Evolutionary conservation across 2,797 vertebrate genomes (phyloP).

Genomic region (Scleropages formosus): DNA sequence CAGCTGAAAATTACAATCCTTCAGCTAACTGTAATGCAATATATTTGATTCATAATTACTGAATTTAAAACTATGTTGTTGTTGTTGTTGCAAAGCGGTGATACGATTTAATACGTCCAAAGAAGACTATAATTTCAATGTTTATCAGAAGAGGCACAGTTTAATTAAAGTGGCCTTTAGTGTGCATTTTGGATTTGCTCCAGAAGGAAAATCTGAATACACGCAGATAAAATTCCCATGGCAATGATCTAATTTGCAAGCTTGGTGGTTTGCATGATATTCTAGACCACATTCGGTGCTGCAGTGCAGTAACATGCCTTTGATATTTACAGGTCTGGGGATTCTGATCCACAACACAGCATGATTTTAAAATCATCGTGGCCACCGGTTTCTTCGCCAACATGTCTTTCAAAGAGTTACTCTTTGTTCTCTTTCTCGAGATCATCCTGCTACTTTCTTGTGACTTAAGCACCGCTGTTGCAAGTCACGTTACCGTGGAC

Average conservation of each 20-base stretch:
- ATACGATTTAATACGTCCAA: slow-evolving; percentile 22
- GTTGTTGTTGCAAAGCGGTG: background rate
- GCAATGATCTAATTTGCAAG: slow-evolving; percentile 8
- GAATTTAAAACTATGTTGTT: background rate
- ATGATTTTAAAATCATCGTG: too few species aligned
- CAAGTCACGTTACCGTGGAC: too few species aligned
- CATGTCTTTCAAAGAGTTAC: too few species aligned
- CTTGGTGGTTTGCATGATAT: background rate
- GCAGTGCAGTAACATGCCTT: too few species aligned
- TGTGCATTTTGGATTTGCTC: background rate
- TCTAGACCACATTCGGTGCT: slow-evolving; percentile 3
- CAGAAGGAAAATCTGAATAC: background rate
- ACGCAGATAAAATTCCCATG: slow-evolving; percentile 17
- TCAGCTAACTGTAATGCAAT: slow-evolving; percentile 1
- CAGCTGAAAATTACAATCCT: slow-evolving; percentile 14
- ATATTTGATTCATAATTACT: slow-evolving; percentile 5
- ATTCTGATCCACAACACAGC: too few species aligned
- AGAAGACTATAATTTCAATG: slow-evolving; percentile 7
- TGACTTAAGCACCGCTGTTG: too few species aligned
- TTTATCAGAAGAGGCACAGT: slow-evolving; percentile 7
- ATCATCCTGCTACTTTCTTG: too few species aligned
- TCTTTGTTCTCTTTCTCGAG: too few species aligned
- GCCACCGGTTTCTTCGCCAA: too few species aligned
- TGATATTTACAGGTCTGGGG: too few species aligned
- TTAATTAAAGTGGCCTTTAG: slow-evolving; percentile 11